Conservation (phyloP, 2,888 invertebrate species). For the Ophonus ardosiacus region DNA sequence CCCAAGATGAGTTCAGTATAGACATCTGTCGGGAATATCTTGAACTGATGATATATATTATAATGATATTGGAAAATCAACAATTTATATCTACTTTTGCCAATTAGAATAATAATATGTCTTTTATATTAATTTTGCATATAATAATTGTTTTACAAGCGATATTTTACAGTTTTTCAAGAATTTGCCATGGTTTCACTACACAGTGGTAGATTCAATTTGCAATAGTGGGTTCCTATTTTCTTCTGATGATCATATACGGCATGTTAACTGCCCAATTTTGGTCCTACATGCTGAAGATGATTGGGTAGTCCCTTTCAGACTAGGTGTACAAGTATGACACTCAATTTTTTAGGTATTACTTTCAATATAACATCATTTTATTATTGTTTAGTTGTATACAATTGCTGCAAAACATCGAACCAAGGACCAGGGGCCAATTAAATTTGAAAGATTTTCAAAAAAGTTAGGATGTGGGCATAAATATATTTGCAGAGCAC, state of each 20-base stretch:
- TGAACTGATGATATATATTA: too few relatives aligned
- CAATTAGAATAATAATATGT: not conserved
- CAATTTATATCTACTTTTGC: not conserved
- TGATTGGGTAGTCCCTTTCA: slow-evolving; percentile 90
- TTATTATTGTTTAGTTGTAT: slow-evolving; percentile 79
- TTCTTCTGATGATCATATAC: slow-evolving; percentile 86
- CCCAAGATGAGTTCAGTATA: too few relatives aligned
- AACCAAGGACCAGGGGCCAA: slow-evolving; percentile 78
- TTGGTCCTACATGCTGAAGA: slow-evolving; percentile 95
- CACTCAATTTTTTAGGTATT: not conserved
- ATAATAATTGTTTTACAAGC: not conserved
- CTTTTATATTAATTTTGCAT: not conserved
- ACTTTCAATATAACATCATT: not conserved
- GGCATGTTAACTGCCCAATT: slow-evolving; percentile 83
- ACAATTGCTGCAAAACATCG: slow-evolving; percentile 80
- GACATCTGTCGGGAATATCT: too few relatives aligned
- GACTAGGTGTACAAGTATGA: slow-evolving; percentile 79
- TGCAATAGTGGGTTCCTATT: slow-evolving; percentile 85
- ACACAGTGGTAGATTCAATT: slow-evolving; percentile 87
- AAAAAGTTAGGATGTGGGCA: slow-evolving; percentile 85
- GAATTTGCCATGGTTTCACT: slow-evolving; percentile 90
- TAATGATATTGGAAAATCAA: too few relatives aligned
- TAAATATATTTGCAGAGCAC: slow-evolving; percentile 89
- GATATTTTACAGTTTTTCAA: slow-evolving; percentile 82
- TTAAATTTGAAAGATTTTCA: slow-evolving; percentile 87